These are phyloP conservation scores for Loripinus fragilis DNA, from an alignment of 2,888 invertebrate genomes.

Conservation along the genomic window DNA sequence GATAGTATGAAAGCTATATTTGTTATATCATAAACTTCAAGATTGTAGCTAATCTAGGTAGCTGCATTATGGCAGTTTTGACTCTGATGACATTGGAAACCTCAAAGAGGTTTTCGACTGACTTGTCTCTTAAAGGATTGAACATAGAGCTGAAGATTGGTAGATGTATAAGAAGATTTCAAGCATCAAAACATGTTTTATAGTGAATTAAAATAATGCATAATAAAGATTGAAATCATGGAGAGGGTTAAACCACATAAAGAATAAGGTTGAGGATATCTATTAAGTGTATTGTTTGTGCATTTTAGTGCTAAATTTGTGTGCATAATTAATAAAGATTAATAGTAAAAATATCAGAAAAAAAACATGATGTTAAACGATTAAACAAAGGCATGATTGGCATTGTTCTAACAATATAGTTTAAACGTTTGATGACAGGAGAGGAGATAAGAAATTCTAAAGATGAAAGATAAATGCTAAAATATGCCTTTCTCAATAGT, in stretches of 20 bases:
- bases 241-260: too few species aligned
- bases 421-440: not conserved
- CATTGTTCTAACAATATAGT: not conserved
- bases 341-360: not conserved
- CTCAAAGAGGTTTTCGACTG: too few species aligned
- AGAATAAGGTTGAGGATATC: too few species aligned
- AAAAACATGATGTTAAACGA: not conserved
- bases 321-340: not conserved
- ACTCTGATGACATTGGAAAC: too few species aligned
- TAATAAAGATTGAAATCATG: not conserved
- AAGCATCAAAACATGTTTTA: not conserved
- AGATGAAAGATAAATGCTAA: not conserved
- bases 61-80: too few species aligned
- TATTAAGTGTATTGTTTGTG: not conserved
- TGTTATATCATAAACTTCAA: too few species aligned
- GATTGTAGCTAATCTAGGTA: too few species aligned
- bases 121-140: too few species aligned
- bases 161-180: not conserved
- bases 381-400: not conserved
- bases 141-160: not conserved
- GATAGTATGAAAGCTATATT: too few species aligned
- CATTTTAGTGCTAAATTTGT: not conserved
- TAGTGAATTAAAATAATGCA: not conserved
- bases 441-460: not conserved
- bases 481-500: too few species aligned